Conservation (phyloP, 2,113 vertebrate genomes). For the Chionodraco myersi region DNA sequence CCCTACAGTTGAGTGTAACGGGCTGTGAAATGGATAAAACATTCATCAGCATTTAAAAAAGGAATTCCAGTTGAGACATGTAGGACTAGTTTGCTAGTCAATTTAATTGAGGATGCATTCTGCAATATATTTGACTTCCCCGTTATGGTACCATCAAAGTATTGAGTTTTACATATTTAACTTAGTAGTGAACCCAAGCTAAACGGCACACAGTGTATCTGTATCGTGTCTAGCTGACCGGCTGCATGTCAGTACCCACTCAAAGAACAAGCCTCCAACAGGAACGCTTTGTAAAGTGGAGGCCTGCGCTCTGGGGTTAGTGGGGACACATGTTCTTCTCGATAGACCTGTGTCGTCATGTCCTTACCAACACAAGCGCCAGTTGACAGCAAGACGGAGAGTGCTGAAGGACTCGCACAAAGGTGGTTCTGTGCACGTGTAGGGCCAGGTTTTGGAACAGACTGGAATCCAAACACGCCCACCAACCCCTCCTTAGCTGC, state of each 20-base stretch:
- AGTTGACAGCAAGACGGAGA: slow-evolving; percentile 69
- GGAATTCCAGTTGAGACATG: not conserved
- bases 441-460: slow-evolving; percentile 36
- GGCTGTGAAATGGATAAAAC: slow-evolving; percentile 3
- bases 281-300: slow-evolving; percentile 57
- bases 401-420: slow-evolving; percentile 48
- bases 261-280: slow-evolving; percentile 50
- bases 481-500: slow-evolving; percentile 15
- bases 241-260: slow-evolving; percentile 59
- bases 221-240: slow-evolving; percentile 40
- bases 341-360: slow-evolving; percentile 58
- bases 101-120: not conserved
- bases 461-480: slow-evolving; percentile 44
- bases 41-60: not conserved
- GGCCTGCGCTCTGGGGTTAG: slow-evolving; percentile 41
- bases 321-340: slow-evolving; percentile 69
- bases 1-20: not conserved
- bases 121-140: slow-evolving; percentile 24
- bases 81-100: not conserved
- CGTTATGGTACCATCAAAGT: slow-evolving; percentile 29
- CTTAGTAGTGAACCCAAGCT: not conserved
- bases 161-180: slow-evolving; percentile 17
- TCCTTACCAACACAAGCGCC: slow-evolving; percentile 55
- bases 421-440: slow-evolving; percentile 62
- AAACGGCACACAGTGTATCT: slow-evolving; percentile 29